Percentiles rank a stretch among this genome's conserved stretches.
These are phyloP conservation scores for Maniola jurtina DNA, from an alignment of 1,140 invertebrate species.

Conservation along the genomic window DNA sequence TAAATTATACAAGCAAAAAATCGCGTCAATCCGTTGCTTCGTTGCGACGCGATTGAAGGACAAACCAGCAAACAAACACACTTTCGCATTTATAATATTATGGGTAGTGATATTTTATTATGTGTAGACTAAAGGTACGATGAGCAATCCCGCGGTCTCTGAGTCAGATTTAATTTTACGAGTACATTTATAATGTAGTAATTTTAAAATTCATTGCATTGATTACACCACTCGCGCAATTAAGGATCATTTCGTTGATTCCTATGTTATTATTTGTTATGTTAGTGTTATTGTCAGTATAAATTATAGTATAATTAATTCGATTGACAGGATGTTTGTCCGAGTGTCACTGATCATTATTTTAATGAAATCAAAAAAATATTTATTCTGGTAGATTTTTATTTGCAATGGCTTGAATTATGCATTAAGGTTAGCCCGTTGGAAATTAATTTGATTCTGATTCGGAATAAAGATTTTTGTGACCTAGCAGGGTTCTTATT, in stretches of 20 bases:
- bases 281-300: neutral
- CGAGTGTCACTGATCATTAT: neutral
- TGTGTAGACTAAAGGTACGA: too few relatives aligned
- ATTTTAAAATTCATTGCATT: constrained; percentile 22
- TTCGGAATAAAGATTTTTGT: too few relatives aligned
- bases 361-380: neutral
- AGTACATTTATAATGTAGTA: constrained; percentile 24
- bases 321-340: neutral
- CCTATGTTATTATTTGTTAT: constrained; percentile 6
- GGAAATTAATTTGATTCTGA: too few relatives aligned
- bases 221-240: constrained; percentile 19
- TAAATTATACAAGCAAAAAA: too few relatives aligned
- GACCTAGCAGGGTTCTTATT: too few relatives aligned
- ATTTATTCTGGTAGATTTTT: neutral
- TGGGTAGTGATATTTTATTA: too few relatives aligned
- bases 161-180: constrained; percentile 29
- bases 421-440: too few relatives aligned
- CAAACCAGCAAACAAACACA: too few relatives aligned
- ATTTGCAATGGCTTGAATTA: too few relatives aligned
- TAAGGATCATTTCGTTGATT: constrained; percentile 19
- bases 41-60: too few relatives aligned
- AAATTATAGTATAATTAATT: constrained; percentile 1
- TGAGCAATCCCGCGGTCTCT: constrained; percentile 13
- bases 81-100: too few relatives aligned
- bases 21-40: too few relatives aligned